These are phyloP conservation scores for Nestor notabilis DNA, from an alignment of 2,113 vertebrate species.

Conservation along the genomic window DNA sequence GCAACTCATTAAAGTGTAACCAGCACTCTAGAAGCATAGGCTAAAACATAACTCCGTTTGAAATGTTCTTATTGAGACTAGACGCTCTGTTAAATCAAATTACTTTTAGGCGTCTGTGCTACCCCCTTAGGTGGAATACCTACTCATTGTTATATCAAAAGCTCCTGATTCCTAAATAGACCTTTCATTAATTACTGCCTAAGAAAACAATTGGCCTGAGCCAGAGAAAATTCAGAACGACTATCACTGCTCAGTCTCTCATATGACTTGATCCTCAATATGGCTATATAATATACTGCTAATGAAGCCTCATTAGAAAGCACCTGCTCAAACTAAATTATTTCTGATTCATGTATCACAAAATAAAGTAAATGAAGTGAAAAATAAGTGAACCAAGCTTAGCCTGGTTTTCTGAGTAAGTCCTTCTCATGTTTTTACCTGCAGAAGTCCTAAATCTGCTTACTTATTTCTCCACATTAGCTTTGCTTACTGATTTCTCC, in stretches of 20 bases:
- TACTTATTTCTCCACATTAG: neutral
- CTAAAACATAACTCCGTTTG: neutral
- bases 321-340: neutral
- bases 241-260: neutral
- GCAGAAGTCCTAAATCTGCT: neutral
- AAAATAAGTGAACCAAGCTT: neutral
- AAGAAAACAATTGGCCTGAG: neutral
- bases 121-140: neutral
- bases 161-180: neutral
- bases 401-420: neutral
- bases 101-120: neutral
- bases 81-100: neutral
- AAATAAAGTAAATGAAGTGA: neutral
- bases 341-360: neutral
- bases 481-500: neutral
- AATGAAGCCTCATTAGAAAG: neutral
- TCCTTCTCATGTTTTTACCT: neutral
- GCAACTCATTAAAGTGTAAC: neutral
- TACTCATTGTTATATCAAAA: neutral
- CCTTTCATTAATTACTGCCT: conserved; percentile 1
- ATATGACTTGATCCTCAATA: neutral
- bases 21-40: neutral
- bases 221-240: conserved; percentile 1
- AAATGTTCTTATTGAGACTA: neutral
- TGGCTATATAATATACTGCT: neutral